Base-by-base conservation (phyloP, 2,888 invertebrate species). In the Synanthedon formicaeformis region DNA sequence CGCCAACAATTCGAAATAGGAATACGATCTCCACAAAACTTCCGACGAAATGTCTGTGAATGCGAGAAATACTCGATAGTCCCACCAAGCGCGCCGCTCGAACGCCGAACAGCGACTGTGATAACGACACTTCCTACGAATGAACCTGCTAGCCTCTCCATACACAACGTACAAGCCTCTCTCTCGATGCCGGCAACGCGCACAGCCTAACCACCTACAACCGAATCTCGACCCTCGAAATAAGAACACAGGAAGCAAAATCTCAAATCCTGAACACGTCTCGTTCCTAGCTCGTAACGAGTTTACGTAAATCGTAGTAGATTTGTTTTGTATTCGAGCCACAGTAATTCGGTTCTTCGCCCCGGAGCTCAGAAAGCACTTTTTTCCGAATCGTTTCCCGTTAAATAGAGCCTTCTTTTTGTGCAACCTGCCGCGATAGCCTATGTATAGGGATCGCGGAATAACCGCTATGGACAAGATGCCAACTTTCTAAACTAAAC, bases 401-500 rank as follows among this genome's bases (percentile, higher is more conserved):
- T 76, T 81, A 76, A 82, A 79, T 80, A 79, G 70, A 78, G 76
- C 75, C 78, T 79, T 80, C 76, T 81, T 80, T 84, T 83, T 82
- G 69, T 72, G 64, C 60, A 73, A 71, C 71, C 71, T 68, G 71
- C 71, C 71, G 74, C 63, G 70, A 70, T 73, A 71, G 73, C 73
- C 76, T 73, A 75, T 74, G 71, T 75, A 77, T 74, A 80, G 77
- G 80, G 76, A 78, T 75, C 77, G 73, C 77, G 74, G 76, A 79
- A 77, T 78, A 78, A 78, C 83, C 77, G 78, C 81, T 77, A 78
- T 67, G 73, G 77, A 84, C 84, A 83, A 85, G 82, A 82, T 82
- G 83, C 77, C 83, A 79, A 84, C 85, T 85, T 85, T 86, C 84
- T 83, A 83, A 85, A 83, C 81, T 81, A 78, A 81, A 81, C 76